These are phyloP conservation scores for Kryptolebias ocellatus DNA, from an alignment of 2,797 vertebrate genomes.

Conservation along the genomic window DNA sequence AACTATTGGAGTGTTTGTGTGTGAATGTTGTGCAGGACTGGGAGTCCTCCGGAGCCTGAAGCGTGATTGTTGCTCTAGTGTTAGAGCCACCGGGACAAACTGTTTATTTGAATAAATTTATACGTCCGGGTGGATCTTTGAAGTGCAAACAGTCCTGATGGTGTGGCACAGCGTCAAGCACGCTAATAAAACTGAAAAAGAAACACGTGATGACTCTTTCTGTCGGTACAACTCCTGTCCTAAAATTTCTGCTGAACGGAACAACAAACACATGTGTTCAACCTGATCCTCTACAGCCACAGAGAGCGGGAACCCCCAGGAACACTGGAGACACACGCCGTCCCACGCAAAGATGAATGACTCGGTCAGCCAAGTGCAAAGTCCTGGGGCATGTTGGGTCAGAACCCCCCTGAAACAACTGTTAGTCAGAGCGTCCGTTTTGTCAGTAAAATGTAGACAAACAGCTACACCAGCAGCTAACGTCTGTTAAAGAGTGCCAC, in stretches of 20 bases:
- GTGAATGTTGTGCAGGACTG: background rate
- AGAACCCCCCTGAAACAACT: constrained; percentile 44
- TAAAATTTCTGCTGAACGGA: no score
- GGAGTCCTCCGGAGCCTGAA: constrained; percentile 13
- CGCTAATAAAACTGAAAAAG: background rate
- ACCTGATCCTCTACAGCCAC: background rate
- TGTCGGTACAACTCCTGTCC: background rate
- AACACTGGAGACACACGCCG: constrained; percentile 2
- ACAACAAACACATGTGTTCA: no score
- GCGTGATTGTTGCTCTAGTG: constrained; percentile 13
- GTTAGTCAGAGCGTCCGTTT: no score
- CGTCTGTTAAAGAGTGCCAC: no score
- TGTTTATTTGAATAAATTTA: constrained; percentile 30
- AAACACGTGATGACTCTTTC: background rate
- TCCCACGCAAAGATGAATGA: constrained; percentile 16
- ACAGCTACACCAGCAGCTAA: no score
- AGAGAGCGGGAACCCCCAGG: background rate
- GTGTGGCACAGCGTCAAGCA: background rate
- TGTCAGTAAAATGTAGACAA: no score
- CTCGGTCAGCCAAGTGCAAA: constrained; percentile 46
- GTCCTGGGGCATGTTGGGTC: constrained; percentile 37
- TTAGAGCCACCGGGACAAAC: constrained; percentile 12
- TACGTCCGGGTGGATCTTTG: background rate
- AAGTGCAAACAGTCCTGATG: background rate
- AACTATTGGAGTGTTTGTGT: background rate